A percentile compares a stretch with the other conserved stretches of the same genome.
phyloP scores from a whole-genome alignment of 2,888 invertebrate genomes.

The Cephus pulcher region DNA sequence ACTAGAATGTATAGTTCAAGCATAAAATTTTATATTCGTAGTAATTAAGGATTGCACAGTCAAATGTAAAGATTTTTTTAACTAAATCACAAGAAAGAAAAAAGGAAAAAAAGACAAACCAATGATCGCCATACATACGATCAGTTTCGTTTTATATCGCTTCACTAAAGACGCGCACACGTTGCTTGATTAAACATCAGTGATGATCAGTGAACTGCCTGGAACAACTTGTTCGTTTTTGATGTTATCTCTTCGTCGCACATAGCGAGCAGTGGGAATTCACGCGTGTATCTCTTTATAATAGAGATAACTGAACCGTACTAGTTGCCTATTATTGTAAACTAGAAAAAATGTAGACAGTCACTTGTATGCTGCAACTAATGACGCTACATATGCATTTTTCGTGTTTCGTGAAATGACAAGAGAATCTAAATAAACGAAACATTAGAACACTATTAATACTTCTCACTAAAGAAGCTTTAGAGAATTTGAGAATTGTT shows the following conservation, averaged over 20 bases:
- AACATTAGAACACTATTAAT: background rate
- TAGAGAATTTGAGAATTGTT: background rate
- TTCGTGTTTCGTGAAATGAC: background rate
- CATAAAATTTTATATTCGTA: background rate
- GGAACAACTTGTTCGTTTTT: background rate
- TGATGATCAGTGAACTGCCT: background rate
- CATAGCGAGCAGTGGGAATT: background rate
- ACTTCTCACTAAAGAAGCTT: background rate
- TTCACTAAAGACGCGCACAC: background rate
- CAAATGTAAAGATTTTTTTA: background rate
- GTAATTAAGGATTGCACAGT: background rate
- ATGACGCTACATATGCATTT: background rate
- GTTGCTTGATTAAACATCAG: background rate
- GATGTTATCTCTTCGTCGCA: background rate
- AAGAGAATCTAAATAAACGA: background rate
- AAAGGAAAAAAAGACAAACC: background rate
- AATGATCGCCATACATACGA: background rate
- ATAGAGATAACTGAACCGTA: background rate
- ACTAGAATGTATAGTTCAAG: background rate
- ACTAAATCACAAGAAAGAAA: background rate
- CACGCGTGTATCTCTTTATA: background rate
- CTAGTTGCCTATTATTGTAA: background rate
- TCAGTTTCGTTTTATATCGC: background rate
- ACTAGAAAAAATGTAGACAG: background rate
- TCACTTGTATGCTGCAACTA: background rate